These are phyloP conservation scores for Conus canariensis DNA, from an alignment of 2,888 invertebrate species.

Conservation along the genomic window DNA sequence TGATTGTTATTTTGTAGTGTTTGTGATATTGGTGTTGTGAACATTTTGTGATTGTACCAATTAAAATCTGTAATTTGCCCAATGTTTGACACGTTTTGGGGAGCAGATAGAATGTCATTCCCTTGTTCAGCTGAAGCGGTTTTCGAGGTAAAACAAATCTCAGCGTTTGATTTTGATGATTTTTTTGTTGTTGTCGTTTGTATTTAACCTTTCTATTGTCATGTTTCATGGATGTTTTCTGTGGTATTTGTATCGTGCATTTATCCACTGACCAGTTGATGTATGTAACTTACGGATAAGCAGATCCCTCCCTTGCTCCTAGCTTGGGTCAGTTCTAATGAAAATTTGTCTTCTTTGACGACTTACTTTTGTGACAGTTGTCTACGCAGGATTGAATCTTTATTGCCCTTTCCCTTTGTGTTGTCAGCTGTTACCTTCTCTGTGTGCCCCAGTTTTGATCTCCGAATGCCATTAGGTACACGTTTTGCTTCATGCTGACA, in stretches of 20 bases:
- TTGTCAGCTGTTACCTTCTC: too few relatives aligned
- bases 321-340: too few relatives aligned
- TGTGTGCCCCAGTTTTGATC: too few relatives aligned
- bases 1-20: slow-evolving; percentile 25
- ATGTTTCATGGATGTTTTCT: not conserved
- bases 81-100: not conserved
- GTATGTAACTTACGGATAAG: too few relatives aligned
- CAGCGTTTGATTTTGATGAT: slow-evolving; percentile 1
- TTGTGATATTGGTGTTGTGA: slow-evolving; percentile 26
- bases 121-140: slow-evolving; percentile 13
- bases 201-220: not conserved
- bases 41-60: not conserved
- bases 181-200: not conserved
- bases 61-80: slow-evolving; percentile 12
- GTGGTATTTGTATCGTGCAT: not conserved
- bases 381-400: too few relatives aligned
- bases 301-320: too few relatives aligned
- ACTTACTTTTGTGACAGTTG: too few relatives aligned
- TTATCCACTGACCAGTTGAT: not conserved
- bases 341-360: too few relatives aligned
- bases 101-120: slow-evolving; percentile 23
- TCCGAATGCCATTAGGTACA: too few relatives aligned
- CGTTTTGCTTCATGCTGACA: too few relatives aligned
- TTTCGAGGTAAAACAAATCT: slow-evolving; percentile 15
- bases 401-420: too few relatives aligned